phyloP scores from a whole-genome alignment of 2,797 vertebrate genomes.

The Ctenopoma multispine region DNA sequence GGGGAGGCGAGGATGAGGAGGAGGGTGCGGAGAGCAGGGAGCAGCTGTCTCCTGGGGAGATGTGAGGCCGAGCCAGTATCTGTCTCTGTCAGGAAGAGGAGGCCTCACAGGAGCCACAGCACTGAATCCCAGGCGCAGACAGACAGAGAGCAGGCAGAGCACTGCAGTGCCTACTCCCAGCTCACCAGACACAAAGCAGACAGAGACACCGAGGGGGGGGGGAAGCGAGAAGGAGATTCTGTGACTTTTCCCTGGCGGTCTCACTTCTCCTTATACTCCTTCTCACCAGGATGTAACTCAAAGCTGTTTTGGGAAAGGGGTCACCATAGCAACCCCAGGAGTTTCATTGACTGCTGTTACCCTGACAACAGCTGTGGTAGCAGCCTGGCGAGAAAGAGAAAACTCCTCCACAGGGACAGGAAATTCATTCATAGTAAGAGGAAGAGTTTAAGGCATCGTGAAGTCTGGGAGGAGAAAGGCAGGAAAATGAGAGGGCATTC shows the following conservation, averaged over 20 bases:
- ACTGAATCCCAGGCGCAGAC: conserved; percentile 58
- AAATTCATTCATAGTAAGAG: conserved; percentile 82
- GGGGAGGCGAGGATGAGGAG: conserved; percentile 38
- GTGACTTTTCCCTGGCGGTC: conserved; percentile 71
- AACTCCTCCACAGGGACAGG: conserved; percentile 78
- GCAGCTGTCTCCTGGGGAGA: conserved; percentile 71
- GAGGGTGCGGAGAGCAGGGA: conserved; percentile 54
- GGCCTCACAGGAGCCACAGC: conserved; percentile 69
- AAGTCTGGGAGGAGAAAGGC: conserved; percentile 60
- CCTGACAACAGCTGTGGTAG: conserved; percentile 81
- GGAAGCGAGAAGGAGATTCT: conserved; percentile 38
- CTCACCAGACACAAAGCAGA: conserved; percentile 61
- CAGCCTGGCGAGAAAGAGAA: conserved; percentile 80
- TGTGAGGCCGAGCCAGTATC: conserved; percentile 70
- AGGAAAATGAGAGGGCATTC: conserved; percentile 44
- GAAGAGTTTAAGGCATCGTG: conserved; percentile 69
- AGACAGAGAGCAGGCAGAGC: conserved; percentile 62
- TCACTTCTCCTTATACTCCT: conserved; percentile 68
- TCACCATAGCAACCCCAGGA: conserved; percentile 82
- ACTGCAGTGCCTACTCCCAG: conserved; percentile 48
- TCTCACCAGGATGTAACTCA: conserved; percentile 71
- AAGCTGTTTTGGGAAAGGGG: conserved; percentile 80
- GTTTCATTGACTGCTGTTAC: conserved; percentile 83
- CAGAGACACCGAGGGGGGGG: conserved; percentile 48
- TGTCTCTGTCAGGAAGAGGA: conserved; percentile 74